A percentile compares a stretch with the other conserved stretches of the same genome.
Conservation (phyloP, 1,140 invertebrate species). For the Bathynomus jamesi region DNA sequence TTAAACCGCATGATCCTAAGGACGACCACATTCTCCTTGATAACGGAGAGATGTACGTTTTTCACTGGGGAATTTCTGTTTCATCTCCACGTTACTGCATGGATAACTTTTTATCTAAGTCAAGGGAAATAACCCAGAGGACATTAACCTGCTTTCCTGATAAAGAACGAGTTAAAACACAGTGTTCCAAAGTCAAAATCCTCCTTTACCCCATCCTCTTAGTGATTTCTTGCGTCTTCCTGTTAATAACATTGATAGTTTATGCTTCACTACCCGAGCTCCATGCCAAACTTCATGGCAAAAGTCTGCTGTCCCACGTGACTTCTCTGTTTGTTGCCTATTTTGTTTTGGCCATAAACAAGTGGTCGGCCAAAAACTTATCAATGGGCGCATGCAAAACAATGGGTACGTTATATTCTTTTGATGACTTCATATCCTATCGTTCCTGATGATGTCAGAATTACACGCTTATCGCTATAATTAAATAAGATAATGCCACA, state of each 20-base stretch:
- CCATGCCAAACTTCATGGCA: constrained; percentile 29
- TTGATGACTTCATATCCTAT: neutral
- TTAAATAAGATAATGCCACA: no score
- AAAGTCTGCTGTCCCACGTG: constrained; percentile 29
- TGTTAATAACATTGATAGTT: constrained; percentile 25
- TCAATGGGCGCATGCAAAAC: constrained; percentile 20
- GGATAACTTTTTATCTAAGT: constrained; percentile 14
- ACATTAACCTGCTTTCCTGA: constrained; percentile 26
- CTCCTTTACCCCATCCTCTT: constrained; percentile 15
- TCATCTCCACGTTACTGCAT: constrained; percentile 22
- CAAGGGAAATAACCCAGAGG: neutral
- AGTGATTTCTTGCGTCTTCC: constrained; percentile 27
- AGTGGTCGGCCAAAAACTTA: constrained; percentile 12
- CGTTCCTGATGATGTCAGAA: no score
- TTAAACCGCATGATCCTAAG: neutral
- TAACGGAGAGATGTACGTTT: constrained; percentile 8
- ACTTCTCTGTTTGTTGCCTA: constrained; percentile 26
- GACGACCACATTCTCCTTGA: constrained; percentile 14
- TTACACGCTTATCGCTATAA: no score
- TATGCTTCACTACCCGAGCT: constrained; percentile 29
- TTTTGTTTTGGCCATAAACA: constrained; percentile 18
- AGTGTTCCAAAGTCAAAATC: constrained; percentile 3
- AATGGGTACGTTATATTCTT: constrained; percentile 17
- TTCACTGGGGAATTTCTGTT: neutral
- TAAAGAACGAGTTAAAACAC: neutral